Base-by-base conservation (phyloP, 2,888 invertebrate genomes). In the Limenitis camilla region DNA sequence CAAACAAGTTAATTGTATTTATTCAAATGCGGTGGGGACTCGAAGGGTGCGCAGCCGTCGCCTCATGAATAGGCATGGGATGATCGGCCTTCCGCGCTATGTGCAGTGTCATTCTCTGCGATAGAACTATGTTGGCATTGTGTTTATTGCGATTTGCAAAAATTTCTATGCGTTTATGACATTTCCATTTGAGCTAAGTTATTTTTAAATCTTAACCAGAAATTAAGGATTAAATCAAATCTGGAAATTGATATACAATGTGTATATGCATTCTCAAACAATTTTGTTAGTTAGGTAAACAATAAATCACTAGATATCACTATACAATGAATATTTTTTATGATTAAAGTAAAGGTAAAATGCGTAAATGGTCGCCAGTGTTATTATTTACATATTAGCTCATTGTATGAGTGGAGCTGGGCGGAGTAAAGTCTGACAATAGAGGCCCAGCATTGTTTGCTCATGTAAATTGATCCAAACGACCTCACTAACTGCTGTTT, bases 1-100 rank as follows among this genome's bases (percentile, higher is more conserved):
- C 86, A 87, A 86, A 87, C 84, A 86, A 87, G 84, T 82, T 85
- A 87, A 87, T 87, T 85, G 85, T 87, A 84, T 86, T 85, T 87
- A 86, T 87, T 87, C 80, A 85, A 86, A 87, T 86, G 78, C 66
- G 76, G 64, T 66, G 71, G 71, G 72, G 68, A 62, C 64, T 64
- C 60, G 66, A 62, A 19, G 69, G 69, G 71, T 62, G 60, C 69
- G 71, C 83, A 78, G 81, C 81, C 80, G 82, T 71, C 74, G 73
- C 69, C 75, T 86, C 83, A 85, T 86, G 84, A 84, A 87, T 87
- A 86, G 69, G 74, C 78, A 82, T 79, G 74, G 67, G 63, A 61
- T 64, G 67, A 67, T 49, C 73, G 71, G 71, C 74, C 76, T 73
- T 74, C 71, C 69, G 54, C 61, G 71, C 76, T 75, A 78, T 78